Base-by-base conservation (phyloP, 1,140 invertebrate genomes). In the Aleiodes sp. region DNA sequence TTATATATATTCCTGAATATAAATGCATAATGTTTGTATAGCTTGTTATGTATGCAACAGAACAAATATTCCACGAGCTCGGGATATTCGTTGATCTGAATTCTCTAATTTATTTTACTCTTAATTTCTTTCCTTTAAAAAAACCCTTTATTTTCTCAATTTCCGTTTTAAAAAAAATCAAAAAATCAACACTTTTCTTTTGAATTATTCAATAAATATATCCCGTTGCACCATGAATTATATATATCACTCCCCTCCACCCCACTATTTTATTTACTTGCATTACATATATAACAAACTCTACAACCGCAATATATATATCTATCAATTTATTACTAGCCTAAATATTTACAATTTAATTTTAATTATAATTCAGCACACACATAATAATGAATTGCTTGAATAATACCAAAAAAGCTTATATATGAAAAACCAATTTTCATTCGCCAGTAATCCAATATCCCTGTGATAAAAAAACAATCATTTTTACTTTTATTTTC, bases 11-110 rank as follows among this genome's bases (percentile, higher is more conserved):
- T 59, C 61, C 69, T 71, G 61, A 61, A 73, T 71, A 71, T 73
- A 35, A 72, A 67, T 73, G 73, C 65, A 68, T 61, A 71, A 72
- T 66, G 74, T 69, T 74, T 74, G 70, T 70, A 73, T 77, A 79
- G 75, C 72, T 75, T 76, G 68, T 78, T 70, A 71, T 70, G 71
- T 67, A 60, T 69, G 67, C 59, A 61, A 69, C 59, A 19, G 33
- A 68, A 57, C 2, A 52, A 69, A 52, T 63, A 69, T 69, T 69
- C 67, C 67, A 69, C 67, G 67, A 69, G 67, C 67, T 69, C 67
- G 67, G 67, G 31, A 63, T 69, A 69, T 62, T 63, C 60, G 60
- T 69, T 52, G 41, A 63, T 56, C 26, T 52, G 33, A 56, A 31
- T 33, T n/a, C 43, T 28, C 14, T 26, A 39, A 33, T 65, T 52